Evolutionary conservation across 2,888 invertebrate species (phyloP).

Genomic region (Apamea monoglypha): DNA sequence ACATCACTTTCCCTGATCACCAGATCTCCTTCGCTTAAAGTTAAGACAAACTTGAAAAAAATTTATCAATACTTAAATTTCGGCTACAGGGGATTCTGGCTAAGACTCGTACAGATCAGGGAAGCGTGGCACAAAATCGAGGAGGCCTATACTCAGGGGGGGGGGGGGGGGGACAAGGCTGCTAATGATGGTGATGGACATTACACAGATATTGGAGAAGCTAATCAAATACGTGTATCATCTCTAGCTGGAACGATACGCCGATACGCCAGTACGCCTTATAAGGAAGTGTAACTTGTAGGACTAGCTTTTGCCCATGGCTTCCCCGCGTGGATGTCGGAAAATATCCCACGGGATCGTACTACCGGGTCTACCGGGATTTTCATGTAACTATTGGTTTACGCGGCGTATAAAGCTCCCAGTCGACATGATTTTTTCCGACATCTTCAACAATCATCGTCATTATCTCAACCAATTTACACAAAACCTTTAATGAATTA

Average conservation of each 20-base stretch:
- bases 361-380: background rate
- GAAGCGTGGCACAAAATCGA: too few species aligned
- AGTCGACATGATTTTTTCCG: background rate
- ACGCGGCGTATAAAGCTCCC: background rate
- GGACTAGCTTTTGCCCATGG: background rate
- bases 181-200: too few species aligned
- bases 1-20: background rate
- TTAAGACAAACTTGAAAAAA: background rate
- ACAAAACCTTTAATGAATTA: background rate
- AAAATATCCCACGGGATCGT: background rate
- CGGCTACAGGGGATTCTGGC: too few species aligned
- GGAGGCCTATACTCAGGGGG: too few species aligned
- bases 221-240: conserved; percentile 46
- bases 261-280: conserved; percentile 1
- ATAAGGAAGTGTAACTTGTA: background rate
- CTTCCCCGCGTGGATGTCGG: background rate
- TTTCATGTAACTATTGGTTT: background rate
- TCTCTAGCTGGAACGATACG: conserved; percentile 13
- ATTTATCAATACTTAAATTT: background rate
- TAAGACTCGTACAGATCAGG: too few species aligned
- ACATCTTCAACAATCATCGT: background rate
- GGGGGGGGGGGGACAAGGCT: too few species aligned
- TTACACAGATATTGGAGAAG: background rate
- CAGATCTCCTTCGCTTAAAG: background rate
- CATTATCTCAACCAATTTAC: background rate